phyloP scores from a whole-genome alignment of 2,113 vertebrate genomes.

The Eubucco bourcierii region DNA sequence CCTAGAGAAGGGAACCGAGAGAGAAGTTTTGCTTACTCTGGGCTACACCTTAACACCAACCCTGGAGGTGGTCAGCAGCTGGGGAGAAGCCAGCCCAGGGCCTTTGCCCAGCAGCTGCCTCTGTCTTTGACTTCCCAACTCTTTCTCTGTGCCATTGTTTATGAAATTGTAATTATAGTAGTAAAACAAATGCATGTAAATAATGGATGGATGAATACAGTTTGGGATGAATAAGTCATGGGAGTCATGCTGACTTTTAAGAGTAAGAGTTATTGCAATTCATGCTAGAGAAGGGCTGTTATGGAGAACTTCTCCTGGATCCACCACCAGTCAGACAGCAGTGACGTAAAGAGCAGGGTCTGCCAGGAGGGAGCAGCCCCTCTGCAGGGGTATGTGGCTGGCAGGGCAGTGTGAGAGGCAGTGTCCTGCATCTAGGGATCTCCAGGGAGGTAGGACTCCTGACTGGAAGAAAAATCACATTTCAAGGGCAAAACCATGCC shows the following conservation, averaged over 20 bases:
- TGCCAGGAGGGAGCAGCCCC: not conserved
- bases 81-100: not conserved
- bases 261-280: constrained; percentile 16
- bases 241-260: constrained; percentile 3
- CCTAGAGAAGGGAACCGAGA: not conserved
- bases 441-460: not conserved
- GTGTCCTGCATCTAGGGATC: not conserved
- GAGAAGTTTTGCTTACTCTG: not conserved
- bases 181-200: constrained; percentile 55
- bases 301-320: not conserved
- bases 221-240: constrained; percentile 57
- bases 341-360: not conserved
- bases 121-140: not conserved
- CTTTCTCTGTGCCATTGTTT: not conserved
- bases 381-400: not conserved
- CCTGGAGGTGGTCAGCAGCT: not conserved
- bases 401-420: rapidly evolving
- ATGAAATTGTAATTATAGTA: constrained; percentile 55
- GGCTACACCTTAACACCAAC: not conserved
- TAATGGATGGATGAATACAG: constrained; percentile 41
- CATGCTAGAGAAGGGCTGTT: not conserved
- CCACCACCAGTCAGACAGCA: rapidly evolving
- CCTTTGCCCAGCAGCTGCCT: not conserved
- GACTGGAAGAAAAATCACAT: not conserved
- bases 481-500: not conserved